These are phyloP conservation scores for Ornithoptera priamus DNA, from an alignment of 2,888 invertebrate species.

Conservation along the genomic window DNA sequence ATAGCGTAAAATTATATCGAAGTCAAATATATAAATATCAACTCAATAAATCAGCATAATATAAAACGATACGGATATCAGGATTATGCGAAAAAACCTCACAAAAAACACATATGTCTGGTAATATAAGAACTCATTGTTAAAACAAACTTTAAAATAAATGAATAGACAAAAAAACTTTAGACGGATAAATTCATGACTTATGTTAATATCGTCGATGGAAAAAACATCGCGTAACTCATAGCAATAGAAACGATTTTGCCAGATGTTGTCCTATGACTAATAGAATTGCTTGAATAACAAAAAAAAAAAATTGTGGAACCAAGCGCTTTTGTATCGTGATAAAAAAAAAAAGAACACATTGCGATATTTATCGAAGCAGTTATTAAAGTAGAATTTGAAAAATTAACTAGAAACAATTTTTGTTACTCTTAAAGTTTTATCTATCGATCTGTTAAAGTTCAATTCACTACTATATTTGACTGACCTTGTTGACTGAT, in stretches of 20 bases:
- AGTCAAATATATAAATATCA: neutral
- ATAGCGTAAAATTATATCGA: neutral
- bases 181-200: slow-evolving; percentile 24
- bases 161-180: slow-evolving; percentile 23
- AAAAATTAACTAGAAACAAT: slow-evolving; percentile 13
- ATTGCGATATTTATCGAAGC: slow-evolving; percentile 14
- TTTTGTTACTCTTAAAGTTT: neutral
- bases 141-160: slow-evolving; percentile 21
- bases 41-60: neutral
- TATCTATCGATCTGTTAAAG: neutral
- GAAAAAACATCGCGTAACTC: slow-evolving; percentile 25
- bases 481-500: slow-evolving; percentile 11
- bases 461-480: slow-evolving; percentile 6
- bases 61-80: slow-evolving; percentile 17
- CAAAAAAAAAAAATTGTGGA: slow-evolving; percentile 18
- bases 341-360: slow-evolving; percentile 6
- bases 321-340: slow-evolving; percentile 18
- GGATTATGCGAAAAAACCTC: slow-evolving; percentile 15
- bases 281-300: slow-evolving; percentile 25
- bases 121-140: slow-evolving; percentile 16
- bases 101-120: slow-evolving; percentile 17
- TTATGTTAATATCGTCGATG: slow-evolving; percentile 27
- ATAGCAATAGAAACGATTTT: slow-evolving; percentile 27
- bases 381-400: slow-evolving; percentile 13
- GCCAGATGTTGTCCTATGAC: slow-evolving; percentile 28